Evolutionary conservation across 2,113 vertebrate genomes (phyloP), one percentile per base, ranked within the genome.

Genomic region (Oreochromis niloticus): DNA sequence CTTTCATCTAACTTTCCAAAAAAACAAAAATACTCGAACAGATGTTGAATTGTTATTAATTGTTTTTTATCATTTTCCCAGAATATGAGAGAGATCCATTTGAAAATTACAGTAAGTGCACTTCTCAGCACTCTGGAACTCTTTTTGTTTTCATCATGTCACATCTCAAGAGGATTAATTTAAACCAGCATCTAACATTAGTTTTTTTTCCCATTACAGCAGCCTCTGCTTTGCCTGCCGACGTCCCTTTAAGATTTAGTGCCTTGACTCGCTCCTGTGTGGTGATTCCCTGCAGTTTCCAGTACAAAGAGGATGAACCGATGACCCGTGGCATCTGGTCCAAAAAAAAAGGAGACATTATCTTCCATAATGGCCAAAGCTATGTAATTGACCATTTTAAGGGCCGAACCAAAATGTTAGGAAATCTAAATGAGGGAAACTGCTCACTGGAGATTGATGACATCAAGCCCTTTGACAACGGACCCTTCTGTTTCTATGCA

Each of bases 401-500:
- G 56, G 91, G 66, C 39, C 92, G 91, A 73, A 96, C 95, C 61
- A 82, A 7, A 61, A 46, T 96, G 7, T 3, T 95, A 9, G 94
- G 94, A 24, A 27, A 92, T 16, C 32, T 94, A 32, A 56, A 46
- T 14, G 79, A 93, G 9, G 88, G 91, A 19, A 75, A 94, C 87
- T 95, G 95, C 52, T 91, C 94, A 16, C 55, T 96, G 61, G 92
- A 95, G 87, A 93, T 95, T n/a, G 90, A 96, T 8, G 59, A 95
- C 55, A 90, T 96, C n/a, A 92, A 95, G 59, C 57, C 91, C 5
- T 94, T 95, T 87, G 95, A 96, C 86, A 96, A 94, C 0, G 92
- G 95, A 2, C 95, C 95, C 3, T 95, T 96, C 86, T 96, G 95
- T 84, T 94, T 96, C 61, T 46, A 17, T 32, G 93, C 90, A 43